Base-by-base conservation (phyloP, 2,113 vertebrate genomes). In the Gulo gulo region DNA sequence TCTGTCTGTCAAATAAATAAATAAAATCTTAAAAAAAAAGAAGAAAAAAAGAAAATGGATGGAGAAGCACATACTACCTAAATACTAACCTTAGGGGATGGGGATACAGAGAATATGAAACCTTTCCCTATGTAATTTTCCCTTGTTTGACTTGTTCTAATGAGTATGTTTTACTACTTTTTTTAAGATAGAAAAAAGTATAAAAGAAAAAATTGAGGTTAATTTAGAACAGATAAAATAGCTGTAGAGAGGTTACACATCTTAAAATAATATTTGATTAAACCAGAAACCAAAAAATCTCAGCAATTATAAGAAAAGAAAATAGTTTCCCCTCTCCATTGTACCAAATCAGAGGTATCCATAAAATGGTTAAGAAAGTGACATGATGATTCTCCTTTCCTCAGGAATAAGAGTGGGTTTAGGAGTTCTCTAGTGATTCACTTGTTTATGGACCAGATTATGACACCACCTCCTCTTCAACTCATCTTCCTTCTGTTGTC, bases 191-290 rank as follows among this genome's bases (percentile, higher is more conserved):
- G 42, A 89, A 52, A 69, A 95, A 69, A 42, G 4, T 59, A 50
- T 65, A 82, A 47, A 90, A 57, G 12, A 36, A 73, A 59, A 95
- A 42, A 29, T 1, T 18, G 13, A 88, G 7, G 31, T 73, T 78
- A 83, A 89, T 83, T 95, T 92, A 94, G 15, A 90, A 81, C 3
- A 89, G 47, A 52, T 90, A 79, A 96, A 90, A 84, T 3, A 76
- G 50, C n/a, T 63, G 42, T 61, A 91, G 6, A 81, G 52, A 97
- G 47, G 6, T 7, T 82, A 5, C 4, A 18, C 5, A 6, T 55
- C 65, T 86, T n/a, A 78, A 95, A 95, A 91, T 63, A 3, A 29
- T 71, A 76, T 82, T 94, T 80, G 7, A 61, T 83, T 87, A 87
- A 24, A 87, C 9, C 9, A 63, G 52, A 97, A 92, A 55, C 47